Evolutionary conservation across 2,888 invertebrate species (phyloP), one percentile per base, ranked within the genome.

Genomic region (Parnassius mnemosyne): DNA sequence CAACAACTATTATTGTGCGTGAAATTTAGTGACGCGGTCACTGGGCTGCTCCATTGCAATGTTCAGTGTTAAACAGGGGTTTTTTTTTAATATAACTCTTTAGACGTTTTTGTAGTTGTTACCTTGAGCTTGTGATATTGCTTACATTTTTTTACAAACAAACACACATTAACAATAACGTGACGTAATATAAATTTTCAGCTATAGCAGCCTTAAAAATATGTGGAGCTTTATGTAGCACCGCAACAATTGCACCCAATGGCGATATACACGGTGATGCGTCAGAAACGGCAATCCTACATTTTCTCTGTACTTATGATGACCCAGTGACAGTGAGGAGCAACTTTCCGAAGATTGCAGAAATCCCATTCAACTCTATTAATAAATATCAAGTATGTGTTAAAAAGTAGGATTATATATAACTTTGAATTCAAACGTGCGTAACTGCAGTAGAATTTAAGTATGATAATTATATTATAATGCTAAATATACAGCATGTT

Each of bases 141-240:
- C 20, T 20, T 20, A 34, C 2, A 7, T 34, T 34, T 25, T 25
- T 34, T 34, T 34, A 34, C 34, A 34, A 34, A 34, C 7, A 7
- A 20, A 20, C 20, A 34, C 34, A 34, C 34, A 34, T 43, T 3
- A 43, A 43, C 10, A 43, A 43, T 43, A 10, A 46, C 12, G 46
- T 46, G n/a, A 46, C 11, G 7, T 46, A 49, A 16, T n/a, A 49
- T 9, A 13, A 13, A 20, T 50, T 75, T 76, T 47, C 92, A 79
- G 96, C 95, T 69, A 96, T 96, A 92, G 80, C 85, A 85, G 96
- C 96, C 58, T 91, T 99, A 67, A 96, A 97, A 65, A 94, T 96
- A 74, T 97, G 99, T 79, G 97, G 98, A 53, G 95, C 97, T 59
- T 93, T 99, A 68, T 99, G 99, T 91, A 99, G 98, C 87, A 94